Base-by-base conservation (phyloP, 2,888 invertebrate genomes). In the Chrysopilus asiliformis region DNA sequence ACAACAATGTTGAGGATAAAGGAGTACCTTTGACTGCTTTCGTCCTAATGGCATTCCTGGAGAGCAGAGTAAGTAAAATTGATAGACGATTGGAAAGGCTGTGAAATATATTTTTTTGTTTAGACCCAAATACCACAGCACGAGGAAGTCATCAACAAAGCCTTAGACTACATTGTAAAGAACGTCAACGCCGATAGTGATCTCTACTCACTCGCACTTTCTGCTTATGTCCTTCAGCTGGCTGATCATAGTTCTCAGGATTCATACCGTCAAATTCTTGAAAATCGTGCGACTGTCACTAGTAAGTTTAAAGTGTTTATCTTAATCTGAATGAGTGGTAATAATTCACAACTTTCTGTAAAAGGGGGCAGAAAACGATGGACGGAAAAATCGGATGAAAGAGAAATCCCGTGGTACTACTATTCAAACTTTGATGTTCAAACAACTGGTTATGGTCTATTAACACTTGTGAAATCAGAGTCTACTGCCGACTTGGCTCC, bases 371-470 rank as follows among this genome's bases (percentile, higher is more conserved):
- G n/a, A n/a, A n/a, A n/a, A n/a, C n/a, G n/a, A n/a, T n/a, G n/a
- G n/a, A n/a, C n/a, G n/a, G n/a, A n/a, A n/a, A 33, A 27, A n/a
- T 4, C 4, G 3, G 5, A 22, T 8, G 10, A 8, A 6, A 10
- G 10, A 22, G 16, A 17, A 8, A 30, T 9, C 6, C 7, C 6
- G 6, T 77, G 79, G 76, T 68, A 66, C 37, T 62, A 66, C 27
- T 60, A 74, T 36, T 77, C 84, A 36, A 77, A 82, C 1, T 71
- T 81, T 1, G 58, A 62, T 45, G 66, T 93, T 9, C 85, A 87
- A 58, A 86, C 87, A 48, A 89, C 94, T 0, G 78, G 91, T 0
- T 95, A 94, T 63, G 86, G 80, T 0, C 68, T 95, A 26, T 66
- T 91, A 36, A 76, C 86, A 0, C 74, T 76, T 53, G 51, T 79